Evolutionary conservation across 1,140 invertebrate species (phyloP), one percentile per base, ranked within the genome.

Genomic region (Drosophila ohnishii): DNA sequence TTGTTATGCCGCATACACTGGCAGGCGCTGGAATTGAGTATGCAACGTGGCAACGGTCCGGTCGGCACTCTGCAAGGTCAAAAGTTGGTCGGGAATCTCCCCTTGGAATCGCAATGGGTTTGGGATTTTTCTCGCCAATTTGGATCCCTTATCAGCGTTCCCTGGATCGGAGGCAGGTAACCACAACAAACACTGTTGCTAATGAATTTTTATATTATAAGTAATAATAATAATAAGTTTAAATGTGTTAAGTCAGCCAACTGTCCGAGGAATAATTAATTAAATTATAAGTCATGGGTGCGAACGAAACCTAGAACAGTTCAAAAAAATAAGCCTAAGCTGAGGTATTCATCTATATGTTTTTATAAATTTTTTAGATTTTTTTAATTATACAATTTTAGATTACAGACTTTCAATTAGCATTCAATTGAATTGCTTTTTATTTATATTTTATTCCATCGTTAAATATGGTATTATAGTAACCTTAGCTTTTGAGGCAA

Each of bases 31-130:
- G 19, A 55, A 55, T 56, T 51, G 19, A 34, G 42, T 60, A 60
- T 48, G 28, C 44, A 60, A 22, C 30, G 10, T 25, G 16, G 28
- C n/a, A 10, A 50, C 47, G 34, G 44, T 25, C 53, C 19, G 32
- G 34, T 22, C 32, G 19, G 51, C 16, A 60, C 13, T 59, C 19
- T 64, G 35, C 64, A 67, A 66, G 65, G 65, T 67, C 45, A 53
- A 42, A 66, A 51, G 62, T 44, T 44, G 62, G 61, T 5, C 62
- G 65, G 61, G 65, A 66, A 67, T 67, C 19, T 34, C 62, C 64
- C 61, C 61, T 22, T 16, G 62, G 51, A 37, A 62, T 45, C 39
- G 30, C 28, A 28, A 51, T 67, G 35, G 61, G n/a, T n/a, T 28
- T n/a, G 57, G 57, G 39, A 22, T 28, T 66, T 67, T 66, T 19